Base-by-base conservation (phyloP, 2,888 invertebrate genomes). In the Apotomis capreana region DNA sequence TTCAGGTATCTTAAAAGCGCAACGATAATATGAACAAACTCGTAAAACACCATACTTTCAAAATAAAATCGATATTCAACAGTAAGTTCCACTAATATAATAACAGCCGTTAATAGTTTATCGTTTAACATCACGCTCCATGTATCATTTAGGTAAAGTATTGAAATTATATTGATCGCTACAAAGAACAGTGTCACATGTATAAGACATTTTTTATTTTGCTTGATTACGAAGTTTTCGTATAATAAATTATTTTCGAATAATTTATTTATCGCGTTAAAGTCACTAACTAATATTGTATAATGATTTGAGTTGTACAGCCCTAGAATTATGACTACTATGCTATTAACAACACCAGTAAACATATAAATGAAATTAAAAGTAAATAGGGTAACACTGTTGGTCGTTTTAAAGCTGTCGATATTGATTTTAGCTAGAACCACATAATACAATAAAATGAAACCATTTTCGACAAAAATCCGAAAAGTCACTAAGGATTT, bases 31-130 rank as follows among this genome's bases (percentile, higher is more conserved):
- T 40, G 5, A 54, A 64, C 44, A 8, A 64, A 15, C 9, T 54
- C 64, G 40, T 49, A 67, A 36, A 51, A 67, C 4, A 67, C 36
- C 37, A 67, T 2, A 54, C 9, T 64, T 54, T 54, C 54, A 54
- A 1, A 64, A 40, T 6, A 54, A 40, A 40, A 64, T 5, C 64
- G n/a, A 13, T 40, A 54, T 40, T 52, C 40, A 51, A 40, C n/a
- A 4, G 1, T 10, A 15, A 9, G 3, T 54, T 5, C 52, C 0
- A 54, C 4, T 44, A 54, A 4, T 12, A 36, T 12, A 10, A 10
- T 0, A 12, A 61, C 10, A 0, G 6, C 2, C 8, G 0, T 10
- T 5, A n/a, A n/a, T n/a, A 49, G 5, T 9, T 1, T 4, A 2
- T 49, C 3, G 46, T 5, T 10, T 10, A 26, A 26, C 26, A 40